Percentiles rank a stretch among this genome's conserved stretches.
phyloP scores from a whole-genome alignment of 1,140 invertebrate genomes.

The Aricia agestis region DNA sequence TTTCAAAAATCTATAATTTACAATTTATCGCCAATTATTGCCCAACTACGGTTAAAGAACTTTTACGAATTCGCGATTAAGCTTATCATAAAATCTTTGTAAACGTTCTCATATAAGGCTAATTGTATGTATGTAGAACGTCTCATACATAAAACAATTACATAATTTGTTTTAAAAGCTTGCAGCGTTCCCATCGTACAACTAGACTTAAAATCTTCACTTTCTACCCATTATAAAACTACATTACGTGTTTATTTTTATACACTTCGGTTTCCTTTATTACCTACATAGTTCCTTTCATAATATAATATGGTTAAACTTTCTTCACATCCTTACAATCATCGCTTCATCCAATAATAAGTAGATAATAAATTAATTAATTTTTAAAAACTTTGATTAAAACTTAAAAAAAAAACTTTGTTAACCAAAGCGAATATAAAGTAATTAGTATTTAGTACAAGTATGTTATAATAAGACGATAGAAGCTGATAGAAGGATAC shows the following conservation, averaged over 20 bases:
- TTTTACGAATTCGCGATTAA: background rate
- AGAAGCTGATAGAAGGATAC: no score
- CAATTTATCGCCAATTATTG: background rate
- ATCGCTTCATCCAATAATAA: background rate
- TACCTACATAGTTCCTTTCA: background rate
- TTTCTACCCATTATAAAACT: conserved; percentile 12
- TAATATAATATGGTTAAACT: background rate
- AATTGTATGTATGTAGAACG: conserved; percentile 2
- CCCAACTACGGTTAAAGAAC: background rate
- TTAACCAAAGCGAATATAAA: no score
- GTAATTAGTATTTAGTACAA: no score
- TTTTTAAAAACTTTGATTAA: background rate
- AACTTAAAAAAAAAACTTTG: background rate
- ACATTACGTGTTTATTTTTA: background rate
- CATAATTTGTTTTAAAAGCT: conserved; percentile 10
- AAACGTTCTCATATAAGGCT: conserved; percentile 2
- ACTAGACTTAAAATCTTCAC: conserved; percentile 10
- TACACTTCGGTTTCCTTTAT: background rate
- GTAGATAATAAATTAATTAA: background rate
- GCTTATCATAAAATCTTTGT: background rate
- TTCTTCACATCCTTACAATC: background rate
- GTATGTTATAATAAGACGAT: no score
- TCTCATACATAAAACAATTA: conserved; percentile 15
- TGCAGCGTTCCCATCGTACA: background rate
- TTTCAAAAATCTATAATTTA: background rate